phyloP scores from a whole-genome alignment of 2,797 vertebrate species.

The Gorsachius magnificus region DNA sequence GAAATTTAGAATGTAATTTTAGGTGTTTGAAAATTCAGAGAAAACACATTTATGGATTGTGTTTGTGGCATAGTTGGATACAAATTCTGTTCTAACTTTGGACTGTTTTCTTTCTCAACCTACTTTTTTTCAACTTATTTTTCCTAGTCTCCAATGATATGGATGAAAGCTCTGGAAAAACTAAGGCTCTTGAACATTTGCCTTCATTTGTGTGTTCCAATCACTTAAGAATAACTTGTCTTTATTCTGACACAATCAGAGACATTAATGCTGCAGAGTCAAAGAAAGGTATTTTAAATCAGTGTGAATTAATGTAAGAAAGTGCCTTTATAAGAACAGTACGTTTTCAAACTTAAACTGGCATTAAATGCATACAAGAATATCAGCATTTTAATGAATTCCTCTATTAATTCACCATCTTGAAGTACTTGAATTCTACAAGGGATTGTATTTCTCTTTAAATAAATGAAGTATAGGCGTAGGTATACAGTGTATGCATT shows the following conservation, averaged over 20 bases:
- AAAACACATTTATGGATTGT: not conserved
- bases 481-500: not conserved
- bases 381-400: conserved; percentile 1
- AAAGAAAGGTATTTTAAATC: not conserved
- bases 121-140: not conserved
- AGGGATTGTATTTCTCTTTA: conserved; percentile 16
- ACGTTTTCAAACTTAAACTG: not conserved
- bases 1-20: not conserved
- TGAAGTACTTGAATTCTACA: not conserved
- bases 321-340: not conserved
- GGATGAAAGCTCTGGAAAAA: not conserved
- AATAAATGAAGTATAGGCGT: conserved; percentile 10
- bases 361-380: not conserved
- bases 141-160: not conserved
- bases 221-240: not conserved
- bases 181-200: not conserved
- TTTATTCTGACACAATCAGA: not conserved
- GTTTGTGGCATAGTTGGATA: not conserved
- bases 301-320: not conserved
- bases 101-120: not conserved
- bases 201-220: not conserved
- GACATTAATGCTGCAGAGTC: not conserved
- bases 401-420: not conserved
- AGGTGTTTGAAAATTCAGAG: not conserved
- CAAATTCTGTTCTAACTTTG: not conserved